Evolutionary conservation across 2,113 vertebrate genomes (phyloP), one percentile per base, ranked within the genome.

Genomic region (Artemisiospiza belli): DNA sequence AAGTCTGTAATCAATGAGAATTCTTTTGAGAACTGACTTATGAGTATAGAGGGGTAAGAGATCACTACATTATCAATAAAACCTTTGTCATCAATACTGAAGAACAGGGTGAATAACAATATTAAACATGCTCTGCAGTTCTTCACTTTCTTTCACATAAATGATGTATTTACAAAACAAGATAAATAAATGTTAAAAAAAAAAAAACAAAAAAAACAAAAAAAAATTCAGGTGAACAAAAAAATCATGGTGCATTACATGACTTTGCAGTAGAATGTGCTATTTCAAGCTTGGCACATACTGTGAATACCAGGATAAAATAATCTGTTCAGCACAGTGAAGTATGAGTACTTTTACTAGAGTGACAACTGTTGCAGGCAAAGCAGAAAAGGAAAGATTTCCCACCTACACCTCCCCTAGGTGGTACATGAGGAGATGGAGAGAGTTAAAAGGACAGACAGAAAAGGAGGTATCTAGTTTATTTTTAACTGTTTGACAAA

Each of bases 241-340:
- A 87, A 78, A 63, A 23, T 10, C 25, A 30, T 54, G 39, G 23
- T 72, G 27, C 12, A 4, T 84, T 69, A 51, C n/a, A 37, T 44
- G 43, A 49, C 49, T 72, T 35, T 52, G 62, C 41, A 55, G 27
- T 35, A 67, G 84, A 91, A 93, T 80, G 70, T 72, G 85, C 57
- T 88, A 83, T 94, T 96, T 92, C 79, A 54, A 81, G 55, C 47
- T 74, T 31, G 52, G 55, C 69, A 86, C 72, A 77, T 67, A 70
- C 41, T 73, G 35, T 63, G 81, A 70, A 80, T 81, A 51, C 28
- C 63, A 78, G 59, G 46, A 80, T 63, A 73, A 83, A 95, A 92
- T 47, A 70, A 80, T 77, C 30, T 35, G 10, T 24, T 59, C 28
- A 23, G 75, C 33, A 67, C 23, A 59, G 62, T 19, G 43, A 64